Percentiles rank a stretch among this genome's conserved stretches.
Evolutionary conservation across 37 sponge, comb jelly and placozoan species (phyloP).

Genomic region (Ianthella basta): DNA sequence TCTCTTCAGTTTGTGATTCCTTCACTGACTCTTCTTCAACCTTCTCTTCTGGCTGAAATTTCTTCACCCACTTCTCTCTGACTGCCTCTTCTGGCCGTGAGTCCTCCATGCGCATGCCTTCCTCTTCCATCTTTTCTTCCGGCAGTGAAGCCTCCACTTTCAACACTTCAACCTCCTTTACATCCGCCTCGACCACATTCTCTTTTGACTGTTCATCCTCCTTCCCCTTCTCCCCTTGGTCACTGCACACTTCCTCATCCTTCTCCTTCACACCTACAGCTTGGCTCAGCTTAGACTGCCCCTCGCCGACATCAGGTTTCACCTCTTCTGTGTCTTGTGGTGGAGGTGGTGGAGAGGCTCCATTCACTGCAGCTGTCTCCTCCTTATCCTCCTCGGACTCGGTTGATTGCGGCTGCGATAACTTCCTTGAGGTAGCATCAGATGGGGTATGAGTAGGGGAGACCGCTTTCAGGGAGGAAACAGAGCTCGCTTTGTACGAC

Average conservation of each 20-base stretch:
- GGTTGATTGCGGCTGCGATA: too few relatives aligned
- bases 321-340: background rate
- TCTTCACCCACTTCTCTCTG: constrained; percentile 34
- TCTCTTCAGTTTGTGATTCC: background rate
- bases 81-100: background rate
- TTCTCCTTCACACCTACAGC: background rate
- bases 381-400: background rate
- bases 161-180: background rate
- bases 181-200: background rate
- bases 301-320: background rate
- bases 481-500: too few relatives aligned
- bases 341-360: constrained; percentile 13
- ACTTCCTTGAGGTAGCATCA: too few relatives aligned
- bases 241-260: background rate
- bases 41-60: background rate
- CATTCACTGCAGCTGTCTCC: background rate
- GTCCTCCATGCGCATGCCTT: background rate
- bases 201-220: background rate
- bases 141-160: background rate
- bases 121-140: constrained; percentile 18
- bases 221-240: constrained; percentile 2
- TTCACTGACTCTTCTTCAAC: background rate
- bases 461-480: too few relatives aligned
- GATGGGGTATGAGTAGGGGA: too few relatives aligned
- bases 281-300: background rate